These are phyloP conservation scores for Hexactinellida sp. DNA, from an alignment of 37 sponge, comb jelly and placozoan species.

Conservation along the genomic window DNA sequence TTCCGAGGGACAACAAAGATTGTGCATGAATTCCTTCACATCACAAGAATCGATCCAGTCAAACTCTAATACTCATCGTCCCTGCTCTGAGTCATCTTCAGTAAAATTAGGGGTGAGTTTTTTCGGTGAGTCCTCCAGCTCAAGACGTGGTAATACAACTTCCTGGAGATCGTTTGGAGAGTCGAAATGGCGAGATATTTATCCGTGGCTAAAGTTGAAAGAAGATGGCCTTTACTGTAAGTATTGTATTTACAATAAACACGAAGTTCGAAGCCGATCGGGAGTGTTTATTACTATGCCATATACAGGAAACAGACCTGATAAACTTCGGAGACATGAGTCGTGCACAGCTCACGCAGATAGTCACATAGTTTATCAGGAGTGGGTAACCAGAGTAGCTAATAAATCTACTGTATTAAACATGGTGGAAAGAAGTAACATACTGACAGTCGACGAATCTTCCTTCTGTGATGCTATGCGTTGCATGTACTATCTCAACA, in stretches of 20 bases:
- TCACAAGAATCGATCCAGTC: not conserved
- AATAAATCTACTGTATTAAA: not conserved
- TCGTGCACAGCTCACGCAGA: conserved; percentile 18
- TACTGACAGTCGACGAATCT: conserved; percentile 6
- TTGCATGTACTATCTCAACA: conserved; percentile 21
- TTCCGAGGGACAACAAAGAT: not conserved
- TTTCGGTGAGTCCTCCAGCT: not conserved
- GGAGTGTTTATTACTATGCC: conserved; percentile 20
- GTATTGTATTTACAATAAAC: not conserved
- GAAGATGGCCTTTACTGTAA: conserved; percentile 20
- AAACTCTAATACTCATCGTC: not conserved
- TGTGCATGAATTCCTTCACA: not conserved
- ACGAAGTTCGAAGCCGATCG: conserved; percentile 20
- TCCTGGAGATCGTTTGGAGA: conserved; percentile 25
- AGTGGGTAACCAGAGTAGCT: conserved; percentile 14
- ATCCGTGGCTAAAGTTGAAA: conserved; percentile 18
- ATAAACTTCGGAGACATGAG: not conserved
- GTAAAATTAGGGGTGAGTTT: not conserved
- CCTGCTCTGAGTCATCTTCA: not conserved
- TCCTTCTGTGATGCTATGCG: not conserved
- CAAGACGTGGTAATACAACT: conserved; percentile 9
- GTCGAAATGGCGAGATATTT: conserved; percentile 14
- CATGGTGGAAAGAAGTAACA: not conserved
- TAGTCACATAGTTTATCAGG: not conserved
- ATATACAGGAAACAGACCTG: conserved; percentile 13